Evolutionary conservation across 2,113 vertebrate genomes (phyloP), one percentile per base, ranked within the genome.

Genomic region (Tetrao urogallus): DNA sequence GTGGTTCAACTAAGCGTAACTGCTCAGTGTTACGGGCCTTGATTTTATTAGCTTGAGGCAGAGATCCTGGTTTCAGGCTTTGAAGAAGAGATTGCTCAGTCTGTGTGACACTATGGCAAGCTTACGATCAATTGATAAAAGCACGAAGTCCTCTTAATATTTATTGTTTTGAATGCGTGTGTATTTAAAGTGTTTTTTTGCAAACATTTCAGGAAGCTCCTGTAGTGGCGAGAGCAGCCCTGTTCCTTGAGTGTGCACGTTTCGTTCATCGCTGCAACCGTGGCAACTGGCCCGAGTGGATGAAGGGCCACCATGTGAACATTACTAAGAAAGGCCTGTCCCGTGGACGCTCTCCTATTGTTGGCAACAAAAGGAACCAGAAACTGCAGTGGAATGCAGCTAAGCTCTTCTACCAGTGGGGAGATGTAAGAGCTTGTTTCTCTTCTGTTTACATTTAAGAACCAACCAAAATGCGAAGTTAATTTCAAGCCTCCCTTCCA

Each of bases 251-350:
- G 90, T 99, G 99, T 5, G 99, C 99, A 18, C 98, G 99, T 47
- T 99, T 99, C 1, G 99, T 99, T 43, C 99, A 99, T 91, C 99
- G 99, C 91, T 99, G 99, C 64, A 99, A 99, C 75, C 99, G 99
- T 2, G 99, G 99, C 84, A 99, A 99, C 97, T 99, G 99, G 99
- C 99, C 99, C 0, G 99, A 99, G 95, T 99, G 99, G 99, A 99
- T 99, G 99, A 99, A 99, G 91, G 99, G 99, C 58, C 99, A 99
- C 91, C 99, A 99, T 0, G 99, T 99, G 6, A 99, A 99, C 79
- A 99, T 99, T 69, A 99, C 99, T 34, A 99, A 99, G 96, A 98
- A 98, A 60, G 99, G 99, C 8, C 97, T 99, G 30, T 99, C 99
- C 71, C 97, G 99, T 13, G 99, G 99, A 3, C 98, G 99, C 2